Evolutionary conservation across 2,113 vertebrate genomes (phyloP).

Genomic region (Etheostoma cragini): DNA sequence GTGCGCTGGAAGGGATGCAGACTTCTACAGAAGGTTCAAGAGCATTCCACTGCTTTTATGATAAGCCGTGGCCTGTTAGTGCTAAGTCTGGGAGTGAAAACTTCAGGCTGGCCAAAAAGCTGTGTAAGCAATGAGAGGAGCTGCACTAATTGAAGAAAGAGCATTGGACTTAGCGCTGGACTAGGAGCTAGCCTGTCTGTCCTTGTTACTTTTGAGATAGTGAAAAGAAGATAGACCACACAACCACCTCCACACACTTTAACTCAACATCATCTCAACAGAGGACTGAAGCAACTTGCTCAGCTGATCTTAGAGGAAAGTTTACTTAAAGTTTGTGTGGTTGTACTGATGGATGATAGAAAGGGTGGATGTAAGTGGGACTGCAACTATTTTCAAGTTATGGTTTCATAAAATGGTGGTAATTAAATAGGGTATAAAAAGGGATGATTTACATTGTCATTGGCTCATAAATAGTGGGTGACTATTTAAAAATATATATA

Average conservation of each 20-base stretch:
- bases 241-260: constrained; percentile 43
- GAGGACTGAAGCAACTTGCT: background rate
- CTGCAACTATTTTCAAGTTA: background rate
- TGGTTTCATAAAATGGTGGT: background rate
- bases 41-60: constrained; percentile 73
- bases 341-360: background rate
- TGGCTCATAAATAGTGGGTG: background rate
- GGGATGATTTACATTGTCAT: background rate
- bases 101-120: constrained; percentile 56
- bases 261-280: background rate
- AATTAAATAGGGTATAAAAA: background rate
- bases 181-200: constrained; percentile 6
- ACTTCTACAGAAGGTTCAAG: constrained; percentile 58
- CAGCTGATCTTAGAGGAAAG: background rate
- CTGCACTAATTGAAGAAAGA: constrained; percentile 74
- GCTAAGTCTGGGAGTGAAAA: constrained; percentile 63
- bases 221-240: constrained; percentile 69
- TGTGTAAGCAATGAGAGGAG: constrained; percentile 70
- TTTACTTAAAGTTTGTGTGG: background rate
- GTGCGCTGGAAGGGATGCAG: constrained; percentile 20
- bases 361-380: constrained; percentile 1
- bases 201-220: constrained; percentile 29
- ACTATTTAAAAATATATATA: background rate
- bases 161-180: constrained; percentile 53
- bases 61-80: constrained; percentile 70